Percentiles rank a stretch among this genome's conserved stretches.
These are phyloP conservation scores for Microchirus variegatus DNA, from an alignment of 2,797 vertebrate genomes.

Conservation along the genomic window DNA sequence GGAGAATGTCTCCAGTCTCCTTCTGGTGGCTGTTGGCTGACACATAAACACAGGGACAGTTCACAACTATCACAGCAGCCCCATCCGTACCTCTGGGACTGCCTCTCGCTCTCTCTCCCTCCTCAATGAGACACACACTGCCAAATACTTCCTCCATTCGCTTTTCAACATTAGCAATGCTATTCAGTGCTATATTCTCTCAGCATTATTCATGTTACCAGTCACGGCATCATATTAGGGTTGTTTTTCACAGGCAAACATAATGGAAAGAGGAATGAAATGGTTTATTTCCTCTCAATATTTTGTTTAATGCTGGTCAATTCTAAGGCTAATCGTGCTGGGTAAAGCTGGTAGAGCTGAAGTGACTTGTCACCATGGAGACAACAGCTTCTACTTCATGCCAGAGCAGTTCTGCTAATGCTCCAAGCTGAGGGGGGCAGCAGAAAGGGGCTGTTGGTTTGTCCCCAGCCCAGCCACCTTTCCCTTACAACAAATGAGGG, in stretches of 20 bases:
- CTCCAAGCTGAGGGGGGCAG: slow-evolving; percentile 63
- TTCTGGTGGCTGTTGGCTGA: slow-evolving; percentile 77
- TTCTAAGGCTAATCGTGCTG: slow-evolving; percentile 56
- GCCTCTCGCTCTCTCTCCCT: slow-evolving; percentile 57
- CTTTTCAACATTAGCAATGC: slow-evolving; percentile 67
- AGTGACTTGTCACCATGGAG: slow-evolving; percentile 82
- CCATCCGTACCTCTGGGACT: slow-evolving; percentile 76
- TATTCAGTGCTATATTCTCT: slow-evolving; percentile 67
- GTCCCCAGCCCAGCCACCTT: slow-evolving; percentile 51
- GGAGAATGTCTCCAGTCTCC: slow-evolving; percentile 77
- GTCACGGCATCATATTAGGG: slow-evolving; percentile 60
- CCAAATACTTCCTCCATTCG: slow-evolving; percentile 74
- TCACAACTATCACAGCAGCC: slow-evolving; percentile 79
- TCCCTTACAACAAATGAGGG: slow-evolving; percentile 42
- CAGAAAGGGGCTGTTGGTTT: slow-evolving; percentile 53
- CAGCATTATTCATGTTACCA: slow-evolving; percentile 58
- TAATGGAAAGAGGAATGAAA: slow-evolving; percentile 61
- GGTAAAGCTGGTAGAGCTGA: slow-evolving; percentile 69
- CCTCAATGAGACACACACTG: slow-evolving; percentile 58
- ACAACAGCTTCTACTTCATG: slow-evolving; percentile 74
- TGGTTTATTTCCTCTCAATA: slow-evolving; percentile 58
- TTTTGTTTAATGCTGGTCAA: slow-evolving; percentile 46
- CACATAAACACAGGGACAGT: slow-evolving; percentile 78
- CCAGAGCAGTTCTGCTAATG: slow-evolving; percentile 74
- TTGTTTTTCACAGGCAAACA: slow-evolving; percentile 63